Percentiles rank a stretch among this genome's conserved stretches.
Conservation (phyloP, 1,140 invertebrate species). For the Babylonia areolata region DNA sequence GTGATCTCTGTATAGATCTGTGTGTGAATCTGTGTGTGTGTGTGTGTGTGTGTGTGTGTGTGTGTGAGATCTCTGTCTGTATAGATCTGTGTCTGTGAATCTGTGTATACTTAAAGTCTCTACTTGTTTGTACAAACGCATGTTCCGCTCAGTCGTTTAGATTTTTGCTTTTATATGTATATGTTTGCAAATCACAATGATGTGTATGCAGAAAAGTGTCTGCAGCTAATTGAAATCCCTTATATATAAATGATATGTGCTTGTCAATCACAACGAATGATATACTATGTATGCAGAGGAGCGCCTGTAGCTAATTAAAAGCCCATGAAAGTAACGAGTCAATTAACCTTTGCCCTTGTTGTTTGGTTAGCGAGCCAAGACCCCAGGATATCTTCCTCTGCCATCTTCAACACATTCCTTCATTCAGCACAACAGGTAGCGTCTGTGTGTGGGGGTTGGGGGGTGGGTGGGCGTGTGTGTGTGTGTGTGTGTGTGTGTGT, state of each 20-base stretch:
- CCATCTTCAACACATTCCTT: slow-evolving; percentile 90
- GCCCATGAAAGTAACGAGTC: not conserved
- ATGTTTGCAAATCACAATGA: too few species aligned
- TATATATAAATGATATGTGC: too few species aligned
- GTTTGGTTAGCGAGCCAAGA: slow-evolving; percentile 87
- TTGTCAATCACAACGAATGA: too few species aligned
- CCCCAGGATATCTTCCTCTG: slow-evolving; percentile 84
- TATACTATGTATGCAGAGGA: too few species aligned
- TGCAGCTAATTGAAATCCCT: too few species aligned
- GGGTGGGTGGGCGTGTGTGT: too few species aligned
- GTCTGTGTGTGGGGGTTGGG: too few species aligned
- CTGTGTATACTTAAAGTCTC: too few species aligned
- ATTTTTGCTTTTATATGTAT: too few species aligned
- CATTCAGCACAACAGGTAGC: slow-evolving; percentile 90
- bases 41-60: not conserved
- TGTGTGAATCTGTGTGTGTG: not conserved
- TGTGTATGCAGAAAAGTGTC: too few species aligned
- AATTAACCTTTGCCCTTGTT: not conserved
- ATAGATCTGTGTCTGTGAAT: not conserved
- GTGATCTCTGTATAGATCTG: not conserved
- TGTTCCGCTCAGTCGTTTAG: too few species aligned
- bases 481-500: not conserved
- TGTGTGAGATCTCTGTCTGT: not conserved
- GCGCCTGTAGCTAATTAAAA: not conserved
- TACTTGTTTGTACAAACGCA: too few species aligned